Base-by-base conservation (phyloP, 2,113 vertebrate genomes). In the Thryonomys swinderianus region DNA sequence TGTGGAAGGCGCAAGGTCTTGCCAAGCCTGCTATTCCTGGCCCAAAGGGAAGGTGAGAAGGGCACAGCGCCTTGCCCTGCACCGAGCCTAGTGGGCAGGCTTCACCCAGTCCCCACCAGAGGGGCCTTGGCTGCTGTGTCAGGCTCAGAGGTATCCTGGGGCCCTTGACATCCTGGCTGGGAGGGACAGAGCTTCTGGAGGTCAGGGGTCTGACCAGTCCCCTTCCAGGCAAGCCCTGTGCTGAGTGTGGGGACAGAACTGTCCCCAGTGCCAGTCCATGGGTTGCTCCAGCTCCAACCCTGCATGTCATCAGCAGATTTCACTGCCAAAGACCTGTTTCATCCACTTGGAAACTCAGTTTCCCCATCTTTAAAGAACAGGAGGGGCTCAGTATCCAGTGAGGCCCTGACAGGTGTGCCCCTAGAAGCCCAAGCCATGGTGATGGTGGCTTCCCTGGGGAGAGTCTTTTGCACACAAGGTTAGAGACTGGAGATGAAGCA, bases 231-330 rank as follows among this genome's bases (percentile, higher is more conserved):
- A 16, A 18, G 27, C 80, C 81, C 37, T 4, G 0, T 37, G 53
- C 69, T 42, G 45, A 34, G 40, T 30, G 42, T 48, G 82, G 30
- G 34, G 27, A 25, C 79, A 61, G 2, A 14, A 23, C 1, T 3
- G 25, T 37, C 0, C 18, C 25, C 30, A 12, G 0, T 16, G 12
- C 40, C 59, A 6, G 9, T 48, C 40, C 17, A 12, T 1, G 1
- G 27, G 32, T 48, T 16, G 18, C 62, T n/a, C 51, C 7, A 12
- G 48, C 20, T n/a, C 61, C 23, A 10, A 55, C 42, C 30, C 34
- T 18, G 32, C 7, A 13, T 9, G 48, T 34, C 10, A 6, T 27
- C 13, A 34, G 16, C n/a, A 18, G 21, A 25, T 40, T 62, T 14
- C 42, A 76, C 21, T 42, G 42, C 64, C 21, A 27, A 20, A 42